Evolutionary conservation across 1,140 invertebrate genomes (phyloP).

Genomic region (Patella vulgata): DNA sequence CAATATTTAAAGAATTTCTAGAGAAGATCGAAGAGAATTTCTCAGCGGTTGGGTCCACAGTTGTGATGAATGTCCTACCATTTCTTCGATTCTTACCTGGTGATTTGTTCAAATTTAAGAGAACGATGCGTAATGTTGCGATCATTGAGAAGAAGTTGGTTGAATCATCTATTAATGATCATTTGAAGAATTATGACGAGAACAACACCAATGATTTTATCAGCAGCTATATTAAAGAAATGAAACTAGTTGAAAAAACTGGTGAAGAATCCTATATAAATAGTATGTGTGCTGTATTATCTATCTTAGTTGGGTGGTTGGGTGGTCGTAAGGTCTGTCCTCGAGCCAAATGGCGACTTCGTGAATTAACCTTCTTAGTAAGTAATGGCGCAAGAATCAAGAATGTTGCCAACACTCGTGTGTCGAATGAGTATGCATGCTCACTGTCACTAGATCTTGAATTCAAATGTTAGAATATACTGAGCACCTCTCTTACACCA

Average conservation of each 20-base stretch:
- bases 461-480: no score
- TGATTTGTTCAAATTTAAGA: conserved; percentile 2
- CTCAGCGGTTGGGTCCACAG: conserved; percentile 7
- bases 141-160: neutral
- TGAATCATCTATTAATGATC: neutral
- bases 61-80: conserved; percentile 19
- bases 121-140: neutral
- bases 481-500: no score
- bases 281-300: conserved; percentile 6
- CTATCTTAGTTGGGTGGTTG: no score
- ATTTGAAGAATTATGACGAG: no score
- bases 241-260: neutral
- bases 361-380: no score
- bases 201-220: conserved; percentile 16
- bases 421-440: no score
- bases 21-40: conserved; percentile 18
- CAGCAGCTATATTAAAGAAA: conserved; percentile 8
- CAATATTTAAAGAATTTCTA: conserved; percentile 8
- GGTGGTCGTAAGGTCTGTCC: no score
- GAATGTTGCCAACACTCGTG: no score
- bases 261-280: neutral
- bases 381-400: no score
- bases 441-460: no score
- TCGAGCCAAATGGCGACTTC: no score
- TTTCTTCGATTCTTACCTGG: conserved; percentile 1